These are phyloP conservation scores for Australoheros facetus DNA, from an alignment of 2,797 vertebrate species.

Conservation along the genomic window DNA sequence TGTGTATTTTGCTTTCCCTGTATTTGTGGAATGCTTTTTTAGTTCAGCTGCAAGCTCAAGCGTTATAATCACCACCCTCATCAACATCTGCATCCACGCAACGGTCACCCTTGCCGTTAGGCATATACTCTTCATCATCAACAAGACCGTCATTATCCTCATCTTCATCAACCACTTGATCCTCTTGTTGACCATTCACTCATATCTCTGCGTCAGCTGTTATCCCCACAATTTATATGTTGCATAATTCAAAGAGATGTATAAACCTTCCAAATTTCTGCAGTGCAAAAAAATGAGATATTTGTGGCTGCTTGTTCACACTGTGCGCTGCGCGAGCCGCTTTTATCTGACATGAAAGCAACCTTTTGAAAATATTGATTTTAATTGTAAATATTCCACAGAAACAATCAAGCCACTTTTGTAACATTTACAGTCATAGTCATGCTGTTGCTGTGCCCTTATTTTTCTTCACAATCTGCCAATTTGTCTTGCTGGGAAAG, in stretches of 20 bases:
- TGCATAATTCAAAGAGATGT: conserved; percentile 38
- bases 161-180: conserved; percentile 68
- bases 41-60: conserved; percentile 42
- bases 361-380: conserved; percentile 24
- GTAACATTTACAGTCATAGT: conserved; percentile 3
- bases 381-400: conserved; percentile 29
- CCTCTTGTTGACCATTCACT: conserved; percentile 54
- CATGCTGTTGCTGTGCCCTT: conserved; percentile 10
- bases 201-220: conserved; percentile 45
- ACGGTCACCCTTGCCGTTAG: conserved; percentile 42
- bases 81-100: conserved; percentile 56
- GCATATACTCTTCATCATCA: conserved; percentile 45
- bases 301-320: conserved; percentile 11
- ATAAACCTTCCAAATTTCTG: conserved; percentile 15
- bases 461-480: conserved; percentile 39
- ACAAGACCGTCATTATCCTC: conserved; percentile 55
- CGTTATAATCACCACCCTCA: conserved; percentile 56
- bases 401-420: conserved; percentile 1
- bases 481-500: conserved; percentile 40
- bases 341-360: conserved; percentile 26
- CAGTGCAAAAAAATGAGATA: conserved; percentile 10
- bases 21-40: conserved; percentile 34
- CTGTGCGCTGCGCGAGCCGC: neutral
- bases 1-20: neutral
- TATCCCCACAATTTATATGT: conserved; percentile 42